Evolutionary conservation across 2,113 vertebrate genomes (phyloP), one percentile per base, ranked within the genome.

Genomic region (Alces alces): DNA sequence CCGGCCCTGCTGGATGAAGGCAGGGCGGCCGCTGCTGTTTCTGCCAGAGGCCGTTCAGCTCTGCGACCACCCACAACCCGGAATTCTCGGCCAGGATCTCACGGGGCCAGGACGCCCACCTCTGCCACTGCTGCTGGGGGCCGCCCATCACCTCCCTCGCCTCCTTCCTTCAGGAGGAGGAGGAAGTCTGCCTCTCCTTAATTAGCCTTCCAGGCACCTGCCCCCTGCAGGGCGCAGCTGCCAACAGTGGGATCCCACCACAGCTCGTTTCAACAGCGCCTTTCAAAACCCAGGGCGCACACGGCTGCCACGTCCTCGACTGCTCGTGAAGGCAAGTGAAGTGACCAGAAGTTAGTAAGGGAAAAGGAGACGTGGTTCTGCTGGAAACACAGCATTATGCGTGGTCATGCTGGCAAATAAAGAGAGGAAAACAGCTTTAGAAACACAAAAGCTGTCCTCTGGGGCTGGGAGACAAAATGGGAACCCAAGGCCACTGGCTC

Each of bases 371-470:
- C 0, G 0, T 0, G 50, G 47, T 30, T 87, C 60, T 88, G 94
- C 91, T 88, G 86, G 94, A 52, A 88, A n/a, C 43, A 83, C 25
- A 28, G 60, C 82, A 33, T 17, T 58, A 14, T 27, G 66, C 15
- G 36, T 16, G 70, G 82, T 78, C 2, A 3, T 73, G 82, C 5
- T 91, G 83, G 88, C 88, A 95, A 93, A 88, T 33, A 70, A 43
- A 82, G 33, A 3, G 50, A 85, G 13, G 30, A 47, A 58, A 89
- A 70, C 52, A 39, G 45, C 28, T 96, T 64, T n/a, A 93, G 76
- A 79, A 96, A 91, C 73, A 84, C 55, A 95, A 92, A 85, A 87
- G 76, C 89, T 78, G 80, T 60, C 80, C 85, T 79, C 73, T 21
- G 86, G 86, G 52, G 84, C 43, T 14, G 21, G 43, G 79, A 61